A percentile compares a stretch with the other conserved stretches of the same genome.
Conservation (phyloP, 1,140 invertebrate species). For the Plodia interpunctella region DNA sequence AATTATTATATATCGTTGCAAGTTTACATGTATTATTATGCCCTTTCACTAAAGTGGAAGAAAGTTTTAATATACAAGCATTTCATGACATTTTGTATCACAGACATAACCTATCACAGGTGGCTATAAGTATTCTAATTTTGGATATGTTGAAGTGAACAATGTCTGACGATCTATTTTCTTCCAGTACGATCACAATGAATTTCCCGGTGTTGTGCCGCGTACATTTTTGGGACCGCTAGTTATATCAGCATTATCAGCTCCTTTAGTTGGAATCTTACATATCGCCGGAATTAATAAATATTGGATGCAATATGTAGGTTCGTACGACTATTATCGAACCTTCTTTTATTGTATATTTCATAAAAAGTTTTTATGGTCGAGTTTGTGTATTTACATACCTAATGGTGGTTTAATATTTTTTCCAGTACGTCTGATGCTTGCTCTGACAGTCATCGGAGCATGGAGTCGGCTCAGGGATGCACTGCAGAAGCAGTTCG, state of each 20-base stretch:
- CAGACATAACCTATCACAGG: slow-evolving; percentile 88
- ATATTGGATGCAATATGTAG: slow-evolving; percentile 93
- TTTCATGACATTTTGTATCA: slow-evolving; percentile 98
- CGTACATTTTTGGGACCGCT: slow-evolving; percentile 96
- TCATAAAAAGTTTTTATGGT: background rate
- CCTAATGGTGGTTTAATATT: background rate
- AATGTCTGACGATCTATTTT: slow-evolving; percentile 49
- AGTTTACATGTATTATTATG: slow-evolving; percentile 90
- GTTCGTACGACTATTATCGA: slow-evolving; percentile 78
- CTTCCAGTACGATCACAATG: slow-evolving; percentile 97
- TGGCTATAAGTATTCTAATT: slow-evolving; percentile 75
- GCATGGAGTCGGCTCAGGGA: slow-evolving; percentile 85
- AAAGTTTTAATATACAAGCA: slow-evolving; percentile 99
- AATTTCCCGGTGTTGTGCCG: slow-evolving; percentile 99
- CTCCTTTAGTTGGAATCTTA: slow-evolving; percentile 84
- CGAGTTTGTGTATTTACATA: too few species aligned
- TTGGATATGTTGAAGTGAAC: slow-evolving; percentile 50
- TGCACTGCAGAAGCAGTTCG: slow-evolving; percentile 87
- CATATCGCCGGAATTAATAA: slow-evolving; percentile 87
- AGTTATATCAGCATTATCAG: slow-evolving; percentile 87
- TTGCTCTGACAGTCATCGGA: slow-evolving; percentile 86
- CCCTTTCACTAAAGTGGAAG: slow-evolving; percentile 99
- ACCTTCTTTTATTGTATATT: background rate
- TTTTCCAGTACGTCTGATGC: slow-evolving; percentile 87
- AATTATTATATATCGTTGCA: slow-evolving; percentile 78